These are phyloP conservation scores for Monoplex corrugatus DNA, from an alignment of 2,888 invertebrate species.

Conservation along the genomic window DNA sequence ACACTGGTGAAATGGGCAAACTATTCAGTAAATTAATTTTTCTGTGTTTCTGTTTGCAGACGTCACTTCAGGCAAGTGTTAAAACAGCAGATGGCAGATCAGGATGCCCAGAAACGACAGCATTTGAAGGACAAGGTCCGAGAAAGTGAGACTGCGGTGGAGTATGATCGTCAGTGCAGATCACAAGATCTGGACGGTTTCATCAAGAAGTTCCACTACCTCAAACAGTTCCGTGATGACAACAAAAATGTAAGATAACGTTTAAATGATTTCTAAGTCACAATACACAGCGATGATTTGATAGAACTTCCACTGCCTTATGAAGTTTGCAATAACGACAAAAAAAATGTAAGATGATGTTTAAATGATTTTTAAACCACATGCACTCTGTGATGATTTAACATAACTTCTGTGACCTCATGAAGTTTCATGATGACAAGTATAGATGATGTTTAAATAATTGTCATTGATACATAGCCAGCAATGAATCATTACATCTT, in stretches of 20 bases:
- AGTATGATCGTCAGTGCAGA: constrained; percentile 72
- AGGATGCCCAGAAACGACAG: constrained; percentile 60
- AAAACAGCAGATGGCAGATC: constrained; percentile 79
- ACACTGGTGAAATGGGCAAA: too few relatives aligned
- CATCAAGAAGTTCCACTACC: constrained; percentile 70
- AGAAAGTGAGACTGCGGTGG: constrained; percentile 75
- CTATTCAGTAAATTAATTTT: too few relatives aligned
- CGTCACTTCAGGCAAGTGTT: constrained; percentile 76
- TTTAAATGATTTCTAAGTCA: neutral
- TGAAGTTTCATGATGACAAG: too few relatives aligned
- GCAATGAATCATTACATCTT: too few relatives aligned
- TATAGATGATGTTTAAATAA: too few relatives aligned
- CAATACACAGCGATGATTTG: too few relatives aligned
- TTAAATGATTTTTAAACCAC: neutral
- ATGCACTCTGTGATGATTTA: too few relatives aligned
- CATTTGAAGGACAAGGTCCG: constrained; percentile 65
- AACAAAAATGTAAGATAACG: constrained; percentile 75
- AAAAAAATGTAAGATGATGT: too few relatives aligned
- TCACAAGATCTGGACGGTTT: constrained; percentile 70
- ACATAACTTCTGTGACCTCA: too few relatives aligned
- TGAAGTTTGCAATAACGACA: too few relatives aligned
- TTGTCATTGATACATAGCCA: too few relatives aligned
- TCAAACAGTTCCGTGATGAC: constrained; percentile 76
- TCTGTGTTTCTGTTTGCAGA: constrained; percentile 57
- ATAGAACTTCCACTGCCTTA: too few relatives aligned